These are phyloP conservation scores for Cantharis rustica DNA, from an alignment of 2,888 invertebrate species.

Conservation along the genomic window DNA sequence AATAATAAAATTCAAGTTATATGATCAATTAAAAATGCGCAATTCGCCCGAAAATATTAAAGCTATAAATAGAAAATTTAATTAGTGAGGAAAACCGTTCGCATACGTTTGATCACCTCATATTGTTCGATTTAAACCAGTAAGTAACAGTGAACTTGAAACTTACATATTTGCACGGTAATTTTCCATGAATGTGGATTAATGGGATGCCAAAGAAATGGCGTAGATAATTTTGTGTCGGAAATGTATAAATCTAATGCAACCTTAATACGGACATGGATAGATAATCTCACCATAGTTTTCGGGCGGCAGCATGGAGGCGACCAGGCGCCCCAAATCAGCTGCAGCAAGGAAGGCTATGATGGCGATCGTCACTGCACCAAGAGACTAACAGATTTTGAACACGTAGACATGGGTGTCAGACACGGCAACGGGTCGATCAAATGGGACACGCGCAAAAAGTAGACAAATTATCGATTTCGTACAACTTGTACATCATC, in stretches of 20 bases:
- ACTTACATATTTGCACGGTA: not conserved
- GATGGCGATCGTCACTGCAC: slow-evolving; percentile 33
- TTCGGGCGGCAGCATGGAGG: slow-evolving; percentile 51
- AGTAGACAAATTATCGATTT: slow-evolving; percentile 22
- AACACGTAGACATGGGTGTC: slow-evolving; percentile 26
- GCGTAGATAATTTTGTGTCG: not conserved
- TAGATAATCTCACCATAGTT: slow-evolving; percentile 45
- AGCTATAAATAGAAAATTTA: not conserved
- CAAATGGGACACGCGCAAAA: slow-evolving; percentile 28
- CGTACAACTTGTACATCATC: slow-evolving; percentile 7
- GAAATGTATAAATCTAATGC: not conserved
- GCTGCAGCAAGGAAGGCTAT: slow-evolving; percentile 34
- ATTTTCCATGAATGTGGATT: not conserved
- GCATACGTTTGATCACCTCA: not conserved
- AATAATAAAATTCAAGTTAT: not conserved
- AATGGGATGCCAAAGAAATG: not conserved
- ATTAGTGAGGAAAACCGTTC: not conserved
- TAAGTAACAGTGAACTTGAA: not conserved
- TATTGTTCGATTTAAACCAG: not conserved
- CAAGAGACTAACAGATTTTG: slow-evolving; percentile 31
- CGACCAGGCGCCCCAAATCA: slow-evolving; percentile 47
- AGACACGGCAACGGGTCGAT: slow-evolving; percentile 26
- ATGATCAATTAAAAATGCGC: not conserved
- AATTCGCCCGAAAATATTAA: not conserved
- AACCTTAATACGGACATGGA: not conserved